Evolutionary conservation across 2,797 vertebrate genomes (phyloP).

Genomic region (Eulemur rubriventer): DNA sequence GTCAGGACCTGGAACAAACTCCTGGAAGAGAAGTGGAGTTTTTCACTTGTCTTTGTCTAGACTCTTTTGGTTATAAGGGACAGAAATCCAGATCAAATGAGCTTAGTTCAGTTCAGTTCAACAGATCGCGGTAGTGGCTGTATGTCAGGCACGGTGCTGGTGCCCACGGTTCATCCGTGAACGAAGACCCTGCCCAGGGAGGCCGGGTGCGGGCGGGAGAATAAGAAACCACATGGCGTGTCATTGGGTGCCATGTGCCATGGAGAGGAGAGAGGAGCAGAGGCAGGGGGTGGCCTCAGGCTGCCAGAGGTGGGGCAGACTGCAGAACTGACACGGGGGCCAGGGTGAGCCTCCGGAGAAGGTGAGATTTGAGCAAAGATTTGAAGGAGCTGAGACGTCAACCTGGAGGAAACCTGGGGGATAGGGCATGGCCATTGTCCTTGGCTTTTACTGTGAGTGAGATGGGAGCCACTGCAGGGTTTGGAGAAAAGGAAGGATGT

Average conservation of each 20-base stretch:
- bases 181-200: not conserved
- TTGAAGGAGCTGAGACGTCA: not conserved
- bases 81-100: not conserved
- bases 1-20: not conserved
- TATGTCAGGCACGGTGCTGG: not conserved
- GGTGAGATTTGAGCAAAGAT: not conserved
- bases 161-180: not conserved
- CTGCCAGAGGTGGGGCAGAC: not conserved
- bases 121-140: not conserved
- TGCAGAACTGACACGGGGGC: not conserved
- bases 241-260: not conserved
- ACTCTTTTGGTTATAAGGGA: not conserved
- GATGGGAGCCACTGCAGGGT: not conserved
- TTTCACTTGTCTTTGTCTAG: not conserved
- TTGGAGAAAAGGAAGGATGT: not conserved
- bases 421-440: not conserved
- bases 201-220: not conserved
- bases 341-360: too few species aligned
- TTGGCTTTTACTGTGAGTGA: not conserved
- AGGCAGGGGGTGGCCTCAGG: not conserved
- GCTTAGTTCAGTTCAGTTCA: not conserved
- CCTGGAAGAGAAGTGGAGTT: not conserved
- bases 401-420: rapidly evolving
- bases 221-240: rapidly evolving
- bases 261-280: not conserved